A percentile compares a stretch with the other conserved stretches of the same genome.
phyloP scores from a whole-genome alignment of 2,797 vertebrate species.

The Bryconaethiops microstoma region DNA sequence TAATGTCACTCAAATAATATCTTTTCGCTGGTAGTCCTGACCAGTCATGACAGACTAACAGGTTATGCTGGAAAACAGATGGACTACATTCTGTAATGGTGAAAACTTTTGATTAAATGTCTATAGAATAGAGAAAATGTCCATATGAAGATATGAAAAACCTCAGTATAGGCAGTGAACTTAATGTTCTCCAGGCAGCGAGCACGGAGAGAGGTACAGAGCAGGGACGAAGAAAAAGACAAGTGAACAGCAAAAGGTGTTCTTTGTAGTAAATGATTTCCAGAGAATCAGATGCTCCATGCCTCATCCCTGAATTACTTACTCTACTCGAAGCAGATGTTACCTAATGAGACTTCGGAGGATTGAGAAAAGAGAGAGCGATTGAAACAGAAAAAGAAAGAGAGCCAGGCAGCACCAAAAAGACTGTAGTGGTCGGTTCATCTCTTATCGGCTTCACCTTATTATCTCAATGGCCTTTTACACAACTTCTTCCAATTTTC shows the following conservation, averaged over 20 bases:
- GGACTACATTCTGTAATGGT: too few species aligned
- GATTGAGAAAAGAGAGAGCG: neutral
- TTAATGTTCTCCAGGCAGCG: neutral
- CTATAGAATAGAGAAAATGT: neutral
- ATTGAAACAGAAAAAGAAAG: neutral
- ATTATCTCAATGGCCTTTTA: neutral
- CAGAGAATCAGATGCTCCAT: neutral
- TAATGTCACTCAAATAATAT: too few species aligned
- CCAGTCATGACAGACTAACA: too few species aligned
- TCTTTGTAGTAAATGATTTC: neutral
- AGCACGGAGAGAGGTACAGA: neutral
- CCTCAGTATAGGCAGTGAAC: neutral
- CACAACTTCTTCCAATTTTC: neutral
- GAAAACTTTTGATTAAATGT: neutral
- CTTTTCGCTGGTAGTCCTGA: too few species aligned
- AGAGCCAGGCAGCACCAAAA: too few species aligned
- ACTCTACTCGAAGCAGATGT: neutral
- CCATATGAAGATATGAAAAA: neutral
- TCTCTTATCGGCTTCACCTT: neutral
- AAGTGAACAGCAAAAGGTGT: neutral
- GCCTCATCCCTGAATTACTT: neutral
- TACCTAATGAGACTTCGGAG: constrained; percentile 14
- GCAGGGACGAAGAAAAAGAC: neutral
- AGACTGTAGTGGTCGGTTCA: neutral
- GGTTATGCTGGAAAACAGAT: too few species aligned